phyloP scores from a whole-genome alignment of 2,113 vertebrate genomes.

The Peromyscus polionotus region DNA sequence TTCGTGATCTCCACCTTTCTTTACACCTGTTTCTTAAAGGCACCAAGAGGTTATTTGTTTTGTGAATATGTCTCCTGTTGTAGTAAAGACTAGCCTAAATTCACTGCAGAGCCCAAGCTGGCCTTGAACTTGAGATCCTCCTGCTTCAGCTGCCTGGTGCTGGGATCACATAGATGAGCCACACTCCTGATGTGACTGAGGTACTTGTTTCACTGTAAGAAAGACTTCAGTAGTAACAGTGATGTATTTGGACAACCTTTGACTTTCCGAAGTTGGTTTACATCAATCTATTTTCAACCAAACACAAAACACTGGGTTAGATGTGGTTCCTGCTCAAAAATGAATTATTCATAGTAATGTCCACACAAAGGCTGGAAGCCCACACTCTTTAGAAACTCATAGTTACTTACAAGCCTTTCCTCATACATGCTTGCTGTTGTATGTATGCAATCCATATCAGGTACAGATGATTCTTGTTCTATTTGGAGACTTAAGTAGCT shows the following conservation, averaged over 20 bases:
- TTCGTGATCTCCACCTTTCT: background rate
- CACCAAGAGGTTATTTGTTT: background rate
- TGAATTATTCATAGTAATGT: background rate
- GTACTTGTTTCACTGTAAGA: background rate
- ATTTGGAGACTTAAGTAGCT: conserved; percentile 21
- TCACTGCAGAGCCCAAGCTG: background rate
- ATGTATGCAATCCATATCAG: background rate
- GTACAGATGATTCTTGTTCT: background rate
- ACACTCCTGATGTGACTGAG: too few relatives aligned
- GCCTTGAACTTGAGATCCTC: background rate
- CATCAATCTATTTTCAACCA: background rate
- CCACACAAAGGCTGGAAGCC: background rate
- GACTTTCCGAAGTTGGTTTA: background rate
- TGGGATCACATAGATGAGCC: background rate
- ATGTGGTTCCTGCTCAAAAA: background rate
- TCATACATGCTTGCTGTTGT: background rate
- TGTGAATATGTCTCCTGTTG: background rate
- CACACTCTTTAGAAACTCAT: background rate
- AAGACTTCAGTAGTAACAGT: background rate
- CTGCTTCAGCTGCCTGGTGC: background rate
- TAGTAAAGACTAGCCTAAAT: background rate
- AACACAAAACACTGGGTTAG: background rate
- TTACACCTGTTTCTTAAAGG: background rate
- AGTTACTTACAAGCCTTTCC: background rate
- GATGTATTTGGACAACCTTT: background rate